These are phyloP conservation scores for Meloidogyne exigua DNA, from an alignment of 1,140 invertebrate species.

Conservation along the genomic window DNA sequence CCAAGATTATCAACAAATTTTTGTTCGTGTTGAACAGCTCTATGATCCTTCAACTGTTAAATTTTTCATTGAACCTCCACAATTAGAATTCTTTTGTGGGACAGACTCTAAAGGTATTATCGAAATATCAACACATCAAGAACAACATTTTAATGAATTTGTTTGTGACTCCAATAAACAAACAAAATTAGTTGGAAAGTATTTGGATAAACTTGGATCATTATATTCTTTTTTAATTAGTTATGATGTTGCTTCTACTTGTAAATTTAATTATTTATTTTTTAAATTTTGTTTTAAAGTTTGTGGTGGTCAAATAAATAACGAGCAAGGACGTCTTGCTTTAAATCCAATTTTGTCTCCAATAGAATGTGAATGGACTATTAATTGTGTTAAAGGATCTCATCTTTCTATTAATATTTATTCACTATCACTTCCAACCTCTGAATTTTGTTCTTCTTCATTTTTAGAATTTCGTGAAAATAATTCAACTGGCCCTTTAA, in stretches of 20 bases:
- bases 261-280: slow-evolving; percentile 30
- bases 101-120: slow-evolving; percentile 8
- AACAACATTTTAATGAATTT: slow-evolving; percentile 24
- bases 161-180: slow-evolving; percentile 20
- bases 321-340: slow-evolving; percentile 12
- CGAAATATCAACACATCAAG: neutral
- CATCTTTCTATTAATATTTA: slow-evolving; percentile 21
- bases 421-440: slow-evolving; percentile 33
- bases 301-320: slow-evolving; percentile 36
- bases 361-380: slow-evolving; percentile 40
- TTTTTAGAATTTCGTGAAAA: slow-evolving; percentile 47
- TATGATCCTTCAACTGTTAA: neutral
- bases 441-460: slow-evolving; percentile 50
- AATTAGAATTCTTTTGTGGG: slow-evolving; percentile 17
- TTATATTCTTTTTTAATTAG: slow-evolving; percentile 18
- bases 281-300: slow-evolving; percentile 33
- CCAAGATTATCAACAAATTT: slow-evolving; percentile 7
- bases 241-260: slow-evolving; percentile 41
- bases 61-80: neutral
- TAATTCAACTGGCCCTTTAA: slow-evolving; percentile 41
- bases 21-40: slow-evolving; percentile 21
- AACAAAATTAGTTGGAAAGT: neutral
- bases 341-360: slow-evolving; percentile 18
- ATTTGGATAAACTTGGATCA: neutral
- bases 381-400: slow-evolving; percentile 29